Evolutionary conservation across 2,888 invertebrate genomes (phyloP), one percentile per base, ranked within the genome.

Genomic region (Drymonia ruficornis): DNA sequence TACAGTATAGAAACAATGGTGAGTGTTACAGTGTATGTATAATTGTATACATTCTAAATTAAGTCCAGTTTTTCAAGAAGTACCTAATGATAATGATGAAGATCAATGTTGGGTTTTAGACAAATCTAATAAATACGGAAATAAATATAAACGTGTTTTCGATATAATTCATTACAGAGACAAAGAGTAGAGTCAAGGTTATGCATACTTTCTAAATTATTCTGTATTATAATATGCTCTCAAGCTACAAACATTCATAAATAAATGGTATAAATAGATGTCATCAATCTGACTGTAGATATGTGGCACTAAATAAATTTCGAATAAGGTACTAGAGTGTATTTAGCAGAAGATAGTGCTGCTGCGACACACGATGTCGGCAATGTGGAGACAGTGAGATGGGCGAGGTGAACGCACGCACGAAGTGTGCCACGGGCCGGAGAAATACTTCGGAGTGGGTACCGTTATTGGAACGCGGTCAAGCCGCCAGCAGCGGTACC

Each of bases 401-500:
- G 84, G 84, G 70, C 71, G 86, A 91, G 92, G 92, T 92, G 92
- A 92, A 92, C 83, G 92, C 82, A 91, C 92, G 87, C 89, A 84
- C 85, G 74, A 91, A 91, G 90, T 91, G 91, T 91, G 91, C 88
- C 92, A 89, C 86, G 84, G 81, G 87, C 81, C 85, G 81, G 86
- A 89, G 90, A 91, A 90, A 91, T 85, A 87, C 90, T 90, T 89
- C 89, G 86, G 84, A 86, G 81, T 85, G 85, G 83, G 81, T 91
- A 92, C 91, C 91, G 91, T 92, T 92, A 92, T 81, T 83, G 89
- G 88, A 91, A 89, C 90, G 91, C 91, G 91, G 91, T 91, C 91
- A 91, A 85, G 86, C 86, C 81, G 74, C 81, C 89, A 84, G 79
- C 74, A 73, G 75, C 85, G 80, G 83, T 84, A 84, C 80, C 80